Percentiles rank a stretch among this genome's conserved stretches.
Evolutionary conservation across 2,113 vertebrate species (phyloP).

Genomic region (Saccopteryx bilineata): DNA sequence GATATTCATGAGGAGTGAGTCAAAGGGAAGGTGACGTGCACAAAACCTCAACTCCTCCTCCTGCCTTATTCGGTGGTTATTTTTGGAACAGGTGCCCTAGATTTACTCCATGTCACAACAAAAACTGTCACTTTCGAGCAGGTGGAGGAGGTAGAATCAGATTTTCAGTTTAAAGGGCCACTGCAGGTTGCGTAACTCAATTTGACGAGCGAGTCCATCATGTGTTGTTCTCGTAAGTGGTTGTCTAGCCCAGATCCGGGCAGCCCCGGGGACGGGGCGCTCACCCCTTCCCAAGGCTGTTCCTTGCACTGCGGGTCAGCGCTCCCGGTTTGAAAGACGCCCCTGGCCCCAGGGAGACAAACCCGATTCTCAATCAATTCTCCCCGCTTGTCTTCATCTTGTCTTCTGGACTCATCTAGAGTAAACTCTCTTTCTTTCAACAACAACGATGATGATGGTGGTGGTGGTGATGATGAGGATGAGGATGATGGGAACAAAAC

Average conservation of each 20-base stretch:
- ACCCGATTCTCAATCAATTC: not conserved
- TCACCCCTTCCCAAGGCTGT: not conserved
- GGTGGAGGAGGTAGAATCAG: not conserved
- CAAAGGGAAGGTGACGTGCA: conserved; percentile 30
- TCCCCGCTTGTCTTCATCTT: not conserved
- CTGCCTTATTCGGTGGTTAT: conserved; percentile 46
- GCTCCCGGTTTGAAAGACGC: not conserved
- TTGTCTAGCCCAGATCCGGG: not conserved
- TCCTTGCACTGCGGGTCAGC: not conserved
- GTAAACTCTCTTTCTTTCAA: not conserved
- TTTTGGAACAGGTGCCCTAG: conserved; percentile 72
- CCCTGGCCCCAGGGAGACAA: not conserved
- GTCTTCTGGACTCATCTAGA: not conserved
- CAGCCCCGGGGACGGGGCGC: not conserved
- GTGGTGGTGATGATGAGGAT: not conserved
- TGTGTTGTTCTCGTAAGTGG: not conserved
- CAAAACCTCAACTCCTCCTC: conserved; percentile 15
- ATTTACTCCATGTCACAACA: conserved; percentile 72
- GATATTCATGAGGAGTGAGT: not conserved
- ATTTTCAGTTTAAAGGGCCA: conserved; percentile 41
- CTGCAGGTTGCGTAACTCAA: not conserved
- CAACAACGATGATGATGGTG: not conserved
- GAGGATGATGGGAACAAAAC: not conserved
- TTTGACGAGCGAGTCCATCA: not conserved
- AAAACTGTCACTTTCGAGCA: conserved; percentile 51